Percentiles rank a stretch among this genome's conserved stretches.
phyloP scores from a whole-genome alignment of 2,888 invertebrate genomes.

The Galerucella pusilla region DNA sequence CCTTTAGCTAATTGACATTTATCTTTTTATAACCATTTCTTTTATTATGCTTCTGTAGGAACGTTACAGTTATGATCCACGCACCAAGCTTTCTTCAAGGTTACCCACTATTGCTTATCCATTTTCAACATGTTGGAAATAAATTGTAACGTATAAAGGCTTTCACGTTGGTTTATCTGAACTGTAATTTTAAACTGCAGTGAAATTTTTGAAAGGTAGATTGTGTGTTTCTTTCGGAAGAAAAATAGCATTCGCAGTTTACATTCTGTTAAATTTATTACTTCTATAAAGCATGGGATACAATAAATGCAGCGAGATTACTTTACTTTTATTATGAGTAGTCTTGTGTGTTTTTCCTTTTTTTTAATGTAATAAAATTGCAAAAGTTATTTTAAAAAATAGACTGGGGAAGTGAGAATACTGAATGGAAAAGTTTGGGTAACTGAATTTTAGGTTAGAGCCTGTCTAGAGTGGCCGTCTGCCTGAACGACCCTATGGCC shows the following conservation, averaged over 20 bases:
- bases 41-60: conserved; percentile 15
- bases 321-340: background rate
- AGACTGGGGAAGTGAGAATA: too few species aligned
- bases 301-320: background rate
- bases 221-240: background rate
- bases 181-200: conserved; percentile 15
- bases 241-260: background rate
- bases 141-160: conserved; percentile 21
- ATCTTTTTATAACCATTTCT: background rate
- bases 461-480: too few species aligned
- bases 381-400: too few species aligned
- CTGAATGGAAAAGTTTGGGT: too few species aligned
- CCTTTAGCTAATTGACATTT: conserved; percentile 13
- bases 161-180: conserved; percentile 16
- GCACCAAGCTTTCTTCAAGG: conserved; percentile 12
- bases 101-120: conserved; percentile 21
- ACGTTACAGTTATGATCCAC: conserved; percentile 16
- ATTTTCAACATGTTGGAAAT: conserved; percentile 19
- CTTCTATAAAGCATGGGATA: background rate
- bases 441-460: too few species aligned
- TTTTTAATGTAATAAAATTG: too few species aligned
- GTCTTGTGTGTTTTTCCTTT: background rate
- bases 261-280: background rate
- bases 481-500: too few species aligned
- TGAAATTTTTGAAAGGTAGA: conserved; percentile 9